Conservation (phyloP, 2,888 invertebrate genomes). For the Chymomyza fuscimana region DNA sequence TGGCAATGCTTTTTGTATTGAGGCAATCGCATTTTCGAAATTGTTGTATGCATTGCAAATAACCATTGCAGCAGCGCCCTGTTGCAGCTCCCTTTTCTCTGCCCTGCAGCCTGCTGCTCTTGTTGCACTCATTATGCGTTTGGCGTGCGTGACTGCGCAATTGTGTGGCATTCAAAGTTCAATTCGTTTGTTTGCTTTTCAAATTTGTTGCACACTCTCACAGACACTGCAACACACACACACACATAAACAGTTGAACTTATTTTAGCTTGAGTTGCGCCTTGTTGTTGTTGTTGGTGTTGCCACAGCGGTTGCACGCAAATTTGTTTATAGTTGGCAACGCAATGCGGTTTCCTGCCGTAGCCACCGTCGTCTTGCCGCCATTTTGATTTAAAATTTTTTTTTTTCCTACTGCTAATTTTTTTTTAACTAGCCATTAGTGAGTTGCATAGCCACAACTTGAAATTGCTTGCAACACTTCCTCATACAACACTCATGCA, state of each 20-base stretch:
- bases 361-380: not conserved
- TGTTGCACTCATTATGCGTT: not conserved
- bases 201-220: conserved; percentile 7
- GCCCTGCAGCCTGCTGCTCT: not conserved
- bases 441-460: not conserved
- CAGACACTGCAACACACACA: not conserved
- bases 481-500: not conserved
- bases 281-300: not conserved
- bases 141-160: not conserved
- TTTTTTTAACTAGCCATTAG: not conserved
- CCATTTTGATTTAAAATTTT: conserved; percentile 1
- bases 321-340: conserved; percentile 3
- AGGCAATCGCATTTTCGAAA: conserved; percentile 7
- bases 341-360: not conserved
- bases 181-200: conserved; percentile 22
- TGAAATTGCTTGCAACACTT: not conserved
- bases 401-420: not conserved
- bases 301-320: not conserved
- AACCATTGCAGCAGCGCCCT: not conserved
- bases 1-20: conserved; percentile 13
- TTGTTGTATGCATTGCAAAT: not conserved
- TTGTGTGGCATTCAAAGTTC: conserved; percentile 12
- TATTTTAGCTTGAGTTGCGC: not conserved
- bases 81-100: not conserved
- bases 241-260: not conserved